Evolutionary conservation across 2,113 vertebrate genomes (phyloP).

Genomic region (Heterotis niloticus): DNA sequence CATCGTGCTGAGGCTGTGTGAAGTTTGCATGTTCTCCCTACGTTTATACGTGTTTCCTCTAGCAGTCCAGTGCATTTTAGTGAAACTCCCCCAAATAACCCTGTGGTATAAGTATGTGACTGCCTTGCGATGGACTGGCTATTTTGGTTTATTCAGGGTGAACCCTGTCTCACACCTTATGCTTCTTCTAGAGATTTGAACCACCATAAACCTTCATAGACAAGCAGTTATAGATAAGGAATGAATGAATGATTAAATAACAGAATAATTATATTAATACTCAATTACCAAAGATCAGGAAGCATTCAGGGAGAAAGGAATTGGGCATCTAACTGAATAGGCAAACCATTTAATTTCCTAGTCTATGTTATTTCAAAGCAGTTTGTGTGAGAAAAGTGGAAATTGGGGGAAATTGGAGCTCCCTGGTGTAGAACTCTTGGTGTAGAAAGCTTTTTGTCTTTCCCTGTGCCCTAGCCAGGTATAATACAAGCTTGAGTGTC

Average conservation of each 20-base stretch:
- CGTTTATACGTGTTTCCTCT: too few species aligned
- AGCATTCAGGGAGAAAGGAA: background rate
- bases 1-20: too few species aligned
- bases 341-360: background rate
- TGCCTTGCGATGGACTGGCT: too few species aligned
- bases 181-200: too few species aligned
- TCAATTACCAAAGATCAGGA: background rate
- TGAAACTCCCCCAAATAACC: too few species aligned
- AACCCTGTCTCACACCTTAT: too few species aligned
- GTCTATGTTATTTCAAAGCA: background rate
- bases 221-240: background rate
- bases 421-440: background rate
- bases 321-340: background rate
- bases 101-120: too few species aligned
- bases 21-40: too few species aligned
- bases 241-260: background rate
- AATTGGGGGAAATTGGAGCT: background rate
- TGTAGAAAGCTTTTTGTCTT: background rate
- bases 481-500: background rate
- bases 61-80: too few species aligned
- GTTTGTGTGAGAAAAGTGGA: background rate
- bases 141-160: too few species aligned
- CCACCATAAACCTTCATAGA: too few species aligned
- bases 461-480: background rate
- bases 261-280: background rate